Conservation (phyloP, 2,888 invertebrate species). For the Spialia ferax region DNA sequence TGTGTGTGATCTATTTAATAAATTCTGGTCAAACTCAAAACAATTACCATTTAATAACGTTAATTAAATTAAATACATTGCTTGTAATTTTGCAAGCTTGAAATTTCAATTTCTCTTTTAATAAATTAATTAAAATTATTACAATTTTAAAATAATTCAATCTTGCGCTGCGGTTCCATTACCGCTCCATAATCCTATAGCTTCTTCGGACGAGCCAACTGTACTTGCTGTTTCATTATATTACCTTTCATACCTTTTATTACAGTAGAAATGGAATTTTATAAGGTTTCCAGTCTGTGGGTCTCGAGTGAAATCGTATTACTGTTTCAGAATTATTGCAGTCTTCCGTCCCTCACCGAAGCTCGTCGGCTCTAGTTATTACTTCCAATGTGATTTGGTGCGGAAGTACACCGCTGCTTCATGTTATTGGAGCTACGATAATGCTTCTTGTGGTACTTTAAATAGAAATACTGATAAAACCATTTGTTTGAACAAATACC, state of each 20-base stretch:
- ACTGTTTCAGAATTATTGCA: slow-evolving; percentile 29
- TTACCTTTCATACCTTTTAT: slow-evolving; percentile 10
- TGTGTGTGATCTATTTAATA: too few relatives aligned
- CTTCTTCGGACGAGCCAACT: neutral
- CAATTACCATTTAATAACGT: too few relatives aligned
- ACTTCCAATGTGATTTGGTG: slow-evolving; percentile 21
- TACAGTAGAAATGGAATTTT: slow-evolving; percentile 48
- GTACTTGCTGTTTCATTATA: slow-evolving; percentile 2
- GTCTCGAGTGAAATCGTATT: slow-evolving; percentile 29
- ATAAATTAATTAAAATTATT: too few relatives aligned
- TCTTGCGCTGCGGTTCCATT: neutral
- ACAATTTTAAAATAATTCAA: neutral
- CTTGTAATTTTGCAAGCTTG: too few relatives aligned
- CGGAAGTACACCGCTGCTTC: slow-evolving; percentile 6
- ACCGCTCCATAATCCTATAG: neutral
- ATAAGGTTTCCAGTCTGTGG: slow-evolving; percentile 39
- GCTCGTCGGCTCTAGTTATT: slow-evolving; percentile 18
- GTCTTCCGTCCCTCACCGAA: slow-evolving; percentile 21
- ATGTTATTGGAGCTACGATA: neutral
- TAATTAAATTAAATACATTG: too few relatives aligned
- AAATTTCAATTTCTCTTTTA: too few relatives aligned
- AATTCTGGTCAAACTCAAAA: too few relatives aligned
- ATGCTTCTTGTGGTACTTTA: neutral
- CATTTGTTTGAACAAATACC: neutral
- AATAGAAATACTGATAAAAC: neutral